Percentiles rank a stretch among this genome's conserved stretches.
Evolutionary conservation across 1,140 invertebrate species (phyloP).

Genomic region (Drosophila parabipectinata): DNA sequence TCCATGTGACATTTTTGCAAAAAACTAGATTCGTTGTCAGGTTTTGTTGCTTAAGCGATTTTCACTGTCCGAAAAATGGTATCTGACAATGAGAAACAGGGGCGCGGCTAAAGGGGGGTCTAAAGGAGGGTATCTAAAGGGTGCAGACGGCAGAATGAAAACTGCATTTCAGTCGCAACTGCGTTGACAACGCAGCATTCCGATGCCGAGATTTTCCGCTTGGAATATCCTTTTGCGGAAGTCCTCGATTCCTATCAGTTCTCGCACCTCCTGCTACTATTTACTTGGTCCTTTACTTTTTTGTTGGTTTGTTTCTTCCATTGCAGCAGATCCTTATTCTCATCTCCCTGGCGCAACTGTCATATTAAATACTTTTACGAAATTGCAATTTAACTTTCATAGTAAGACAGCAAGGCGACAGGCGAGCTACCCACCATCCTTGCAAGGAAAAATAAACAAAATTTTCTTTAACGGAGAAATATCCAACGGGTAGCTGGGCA

Average conservation of each 20-base stretch:
- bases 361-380: constrained; percentile 74
- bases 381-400: constrained; percentile 77
- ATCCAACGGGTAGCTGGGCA: background rate
- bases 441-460: background rate
- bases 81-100: background rate
- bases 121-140: background rate
- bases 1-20: constrained; percentile 22
- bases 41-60: constrained; percentile 52
- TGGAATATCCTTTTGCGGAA: constrained; percentile 6
- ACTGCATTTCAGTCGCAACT: constrained; percentile 5
- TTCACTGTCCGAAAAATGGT: constrained; percentile 31
- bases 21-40: constrained; percentile 32
- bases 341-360: constrained; percentile 44
- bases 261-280: background rate
- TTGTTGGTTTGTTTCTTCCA: constrained; percentile 9
- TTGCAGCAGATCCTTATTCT: background rate
- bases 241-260: constrained; percentile 5
- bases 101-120: background rate
- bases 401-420: constrained; percentile 33
- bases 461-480: background rate
- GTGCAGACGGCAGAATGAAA: background rate
- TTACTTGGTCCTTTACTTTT: background rate
- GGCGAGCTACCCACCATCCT: background rate
- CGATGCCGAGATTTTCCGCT: constrained; percentile 21
- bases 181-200: constrained; percentile 20